These are phyloP conservation scores for Camelus bactrianus DNA, from an alignment of 2,113 vertebrate genomes.

Conservation along the genomic window DNA sequence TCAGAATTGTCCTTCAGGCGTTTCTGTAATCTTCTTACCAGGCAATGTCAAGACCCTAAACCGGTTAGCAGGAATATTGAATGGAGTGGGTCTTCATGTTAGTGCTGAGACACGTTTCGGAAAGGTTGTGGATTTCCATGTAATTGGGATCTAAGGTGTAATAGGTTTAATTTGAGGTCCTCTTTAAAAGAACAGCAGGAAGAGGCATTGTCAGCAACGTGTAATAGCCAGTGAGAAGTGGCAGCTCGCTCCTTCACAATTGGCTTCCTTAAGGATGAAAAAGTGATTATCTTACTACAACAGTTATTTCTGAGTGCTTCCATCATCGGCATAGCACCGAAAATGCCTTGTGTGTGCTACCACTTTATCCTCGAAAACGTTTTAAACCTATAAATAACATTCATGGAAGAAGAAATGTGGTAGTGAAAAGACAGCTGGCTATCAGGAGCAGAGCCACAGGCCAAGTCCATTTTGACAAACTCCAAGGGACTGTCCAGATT, in stretches of 20 bases:
- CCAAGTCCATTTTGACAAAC: conserved; percentile 51
- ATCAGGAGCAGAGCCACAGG: conserved; percentile 50
- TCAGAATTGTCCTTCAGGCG: conserved; percentile 88
- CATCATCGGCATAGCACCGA: neutral
- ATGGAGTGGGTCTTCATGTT: conserved; percentile 82
- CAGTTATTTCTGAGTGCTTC: conserved; percentile 51
- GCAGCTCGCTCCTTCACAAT: neutral
- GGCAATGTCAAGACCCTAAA: conserved; percentile 88
- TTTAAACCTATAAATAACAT: conserved; percentile 52
- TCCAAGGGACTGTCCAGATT: conserved; percentile 46
- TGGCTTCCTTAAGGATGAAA: conserved; percentile 55
- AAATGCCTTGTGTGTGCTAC: neutral
- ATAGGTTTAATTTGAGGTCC: conserved; percentile 82
- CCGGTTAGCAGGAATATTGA: conserved; percentile 80
- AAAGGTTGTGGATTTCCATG: conserved; percentile 80
- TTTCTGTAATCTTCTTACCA: conserved; percentile 89
- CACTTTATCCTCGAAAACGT: conserved; percentile 47
- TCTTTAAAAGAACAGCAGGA: conserved; percentile 67
- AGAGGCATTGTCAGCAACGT: conserved; percentile 27
- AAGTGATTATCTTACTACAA: conserved; percentile 49
- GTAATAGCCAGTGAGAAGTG: neutral
- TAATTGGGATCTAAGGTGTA: conserved; percentile 85
- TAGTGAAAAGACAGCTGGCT: conserved; percentile 18
- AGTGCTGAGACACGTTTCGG: conserved; percentile 53
- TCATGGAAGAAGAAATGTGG: neutral